A percentile compares a stretch with the other conserved stretches of the same genome.
phyloP scores from a whole-genome alignment of 2,113 vertebrate genomes.

The Chamaea fasciata region DNA sequence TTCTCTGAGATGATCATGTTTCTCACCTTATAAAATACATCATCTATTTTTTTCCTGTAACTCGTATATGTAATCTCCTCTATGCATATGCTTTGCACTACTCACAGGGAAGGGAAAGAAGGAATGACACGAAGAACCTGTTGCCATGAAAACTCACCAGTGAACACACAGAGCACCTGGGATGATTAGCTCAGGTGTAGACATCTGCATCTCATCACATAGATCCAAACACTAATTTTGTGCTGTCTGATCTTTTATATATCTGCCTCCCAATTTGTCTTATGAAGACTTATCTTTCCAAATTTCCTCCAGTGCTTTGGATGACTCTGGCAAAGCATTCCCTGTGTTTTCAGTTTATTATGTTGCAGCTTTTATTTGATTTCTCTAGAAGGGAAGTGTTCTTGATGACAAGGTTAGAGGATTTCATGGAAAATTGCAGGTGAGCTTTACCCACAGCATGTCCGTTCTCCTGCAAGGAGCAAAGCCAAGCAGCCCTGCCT shows the following conservation, averaged over 20 bases:
- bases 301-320: background rate
- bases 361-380: background rate
- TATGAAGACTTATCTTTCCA: background rate
- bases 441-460: background rate
- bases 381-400: background rate
- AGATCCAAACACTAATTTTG: background rate
- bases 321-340: background rate
- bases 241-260: background rate
- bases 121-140: background rate
- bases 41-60: background rate
- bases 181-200: background rate
- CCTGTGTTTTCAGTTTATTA: background rate
- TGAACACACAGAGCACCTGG: background rate
- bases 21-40: background rate
- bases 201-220: background rate
- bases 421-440: background rate
- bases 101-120: background rate
- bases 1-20: background rate
- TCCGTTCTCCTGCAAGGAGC: background rate
- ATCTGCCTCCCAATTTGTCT: background rate
- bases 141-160: background rate
- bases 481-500: background rate
- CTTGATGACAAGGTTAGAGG: background rate
- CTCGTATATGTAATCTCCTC: fast-evolving
- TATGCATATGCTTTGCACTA: background rate